Base-by-base conservation (phyloP, 2,888 invertebrate genomes). In the Aplocera efformata region DNA sequence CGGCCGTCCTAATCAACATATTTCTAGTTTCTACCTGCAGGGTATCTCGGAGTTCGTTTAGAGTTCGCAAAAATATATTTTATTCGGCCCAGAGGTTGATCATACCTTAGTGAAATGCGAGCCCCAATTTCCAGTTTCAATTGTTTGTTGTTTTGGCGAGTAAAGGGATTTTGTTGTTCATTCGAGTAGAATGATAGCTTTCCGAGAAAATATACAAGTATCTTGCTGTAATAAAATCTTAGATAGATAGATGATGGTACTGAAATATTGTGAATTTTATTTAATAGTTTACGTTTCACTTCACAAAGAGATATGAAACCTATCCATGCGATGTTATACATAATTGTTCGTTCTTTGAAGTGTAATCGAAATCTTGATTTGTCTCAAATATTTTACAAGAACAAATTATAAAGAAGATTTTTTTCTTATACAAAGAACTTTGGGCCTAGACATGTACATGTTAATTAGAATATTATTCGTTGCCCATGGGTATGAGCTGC, bases 51-150 rank as follows among this genome's bases (percentile, higher is more conserved):
- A 58, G 53, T 39, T 55, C 61, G 56, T 58, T 41, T 60, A 57
- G 57, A 60, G 60, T 67, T 67, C 57, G 58, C 53, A 62, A 66
- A 64, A 67, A 63, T 55, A 51, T 60, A 62, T 61, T 63, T 65
- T 58, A 51, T 48, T 40, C 46, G 49, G 60, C 54, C 50, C 59
- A 50, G 51, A 54, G 27, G 26, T 36, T 60, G 59, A 60, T 62
- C 62, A 57, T 63, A 60, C 55, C 52, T 42, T 58, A 56, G 54
- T 51, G 43, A 43, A 50, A 38, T 42, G 55, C 49, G 53, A 38
- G 38, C 32, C 43, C 52, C 58, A 63, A 60, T 60, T 60, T 58
- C 47, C 51, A 53, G 52, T 54, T 61, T 58, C 60, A 60, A 63
- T 63, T 61, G 53, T 49, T 50, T 47, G 50, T 57, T 58, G 44